These are phyloP conservation scores for Himalopsyche tibetana DNA, from an alignment of 2,888 invertebrate species.

Conservation along the genomic window DNA sequence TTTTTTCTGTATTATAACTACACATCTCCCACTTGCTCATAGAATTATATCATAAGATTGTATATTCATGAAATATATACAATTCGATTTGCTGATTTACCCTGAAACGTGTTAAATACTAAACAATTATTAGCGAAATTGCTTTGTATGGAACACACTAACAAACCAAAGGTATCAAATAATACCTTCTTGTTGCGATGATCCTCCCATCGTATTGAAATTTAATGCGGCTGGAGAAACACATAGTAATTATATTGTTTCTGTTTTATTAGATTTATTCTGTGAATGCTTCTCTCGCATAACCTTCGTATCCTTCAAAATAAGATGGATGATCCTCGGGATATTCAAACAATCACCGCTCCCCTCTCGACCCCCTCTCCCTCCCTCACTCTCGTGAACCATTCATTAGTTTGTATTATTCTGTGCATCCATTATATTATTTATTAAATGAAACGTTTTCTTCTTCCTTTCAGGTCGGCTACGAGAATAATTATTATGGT, in stretches of 20 bases:
- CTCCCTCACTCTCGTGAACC: background rate
- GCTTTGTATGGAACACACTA: background rate
- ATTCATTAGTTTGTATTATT: conserved; percentile 20
- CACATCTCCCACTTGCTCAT: no score
- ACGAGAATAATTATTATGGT: conserved; percentile 54
- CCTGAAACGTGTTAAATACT: background rate
- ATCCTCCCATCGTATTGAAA: background rate
- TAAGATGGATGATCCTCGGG: background rate
- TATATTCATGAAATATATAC: background rate
- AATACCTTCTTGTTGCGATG: conserved; percentile 1
- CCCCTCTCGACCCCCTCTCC: background rate
- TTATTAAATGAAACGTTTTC: conserved; percentile 12
- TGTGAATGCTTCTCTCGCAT: conserved; percentile 18
- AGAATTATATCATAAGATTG: background rate
- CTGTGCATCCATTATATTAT: background rate
- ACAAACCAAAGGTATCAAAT: conserved; percentile 6
- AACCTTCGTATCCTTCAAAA: conserved; percentile 4
- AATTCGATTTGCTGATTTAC: conserved; percentile 9
- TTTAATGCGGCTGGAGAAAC: conserved; percentile 12
- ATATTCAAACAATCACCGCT: conserved; percentile 19
- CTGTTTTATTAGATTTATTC: conserved; percentile 28
- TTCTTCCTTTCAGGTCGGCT: conserved; percentile 51
- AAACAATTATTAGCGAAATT: conserved; percentile 14
- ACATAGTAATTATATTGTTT: conserved; percentile 11
- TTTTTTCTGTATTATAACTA: no score